phyloP scores from a whole-genome alignment of 2,113 vertebrate species.

The Henicopernis longicauda region DNA sequence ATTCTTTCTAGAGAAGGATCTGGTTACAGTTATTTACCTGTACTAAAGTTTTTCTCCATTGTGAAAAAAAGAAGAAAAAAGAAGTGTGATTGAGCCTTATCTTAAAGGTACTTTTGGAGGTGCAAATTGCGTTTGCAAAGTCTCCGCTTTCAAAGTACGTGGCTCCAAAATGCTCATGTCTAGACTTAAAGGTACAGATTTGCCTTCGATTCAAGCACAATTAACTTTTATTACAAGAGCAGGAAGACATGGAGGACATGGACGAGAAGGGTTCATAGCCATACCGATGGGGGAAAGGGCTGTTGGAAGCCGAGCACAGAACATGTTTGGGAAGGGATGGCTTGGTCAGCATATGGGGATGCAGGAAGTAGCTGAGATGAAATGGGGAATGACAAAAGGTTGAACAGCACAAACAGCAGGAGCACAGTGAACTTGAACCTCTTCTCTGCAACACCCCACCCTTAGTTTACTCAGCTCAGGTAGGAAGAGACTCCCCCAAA shows the following conservation, averaged over 20 bases:
- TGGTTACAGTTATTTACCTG: not conserved
- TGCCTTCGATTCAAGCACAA: not conserved
- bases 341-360: not conserved
- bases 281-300: not conserved
- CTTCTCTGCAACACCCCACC: not conserved
- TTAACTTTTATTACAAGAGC: not conserved
- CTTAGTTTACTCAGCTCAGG: not conserved
- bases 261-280: not conserved
- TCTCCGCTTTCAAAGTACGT: not conserved
- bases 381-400: not conserved
- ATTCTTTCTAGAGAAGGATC: not conserved
- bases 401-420: not conserved
- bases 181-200: not conserved
- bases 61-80: not conserved
- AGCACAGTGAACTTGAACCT: not conserved
- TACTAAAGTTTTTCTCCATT: not conserved
- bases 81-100: not conserved
- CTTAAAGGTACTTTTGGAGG: not conserved
- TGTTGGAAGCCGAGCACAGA: not conserved
- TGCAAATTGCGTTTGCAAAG: not conserved
- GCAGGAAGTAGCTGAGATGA: not conserved
- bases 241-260: not conserved
- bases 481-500: not conserved
- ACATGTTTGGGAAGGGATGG: not conserved
- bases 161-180: not conserved